phyloP scores from a whole-genome alignment of 2,797 vertebrate species.

The Allobates femoralis region DNA sequence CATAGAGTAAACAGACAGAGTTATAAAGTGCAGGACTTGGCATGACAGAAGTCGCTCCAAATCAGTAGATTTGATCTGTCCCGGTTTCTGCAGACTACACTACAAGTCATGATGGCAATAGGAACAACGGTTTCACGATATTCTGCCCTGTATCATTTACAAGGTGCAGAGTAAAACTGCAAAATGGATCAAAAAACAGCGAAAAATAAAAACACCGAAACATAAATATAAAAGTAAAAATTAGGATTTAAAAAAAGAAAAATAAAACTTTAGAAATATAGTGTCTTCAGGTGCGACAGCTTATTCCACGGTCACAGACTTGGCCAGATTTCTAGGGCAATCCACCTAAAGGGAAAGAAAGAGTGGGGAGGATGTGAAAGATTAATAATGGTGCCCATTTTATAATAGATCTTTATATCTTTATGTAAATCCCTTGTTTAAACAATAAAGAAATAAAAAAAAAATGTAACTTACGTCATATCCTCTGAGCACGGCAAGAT shows the following conservation, averaged over 20 bases:
- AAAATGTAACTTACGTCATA: slow-evolving; percentile 85
- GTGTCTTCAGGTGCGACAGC: slow-evolving; percentile 66
- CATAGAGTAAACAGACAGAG: slow-evolving; percentile 29
- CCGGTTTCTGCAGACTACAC: slow-evolving; percentile 37
- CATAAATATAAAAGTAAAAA: slow-evolving; percentile 62
- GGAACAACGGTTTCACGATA: slow-evolving; percentile 22
- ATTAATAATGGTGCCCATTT: neutral
- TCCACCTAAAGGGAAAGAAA: slow-evolving; percentile 83
- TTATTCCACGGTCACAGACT: slow-evolving; percentile 96
- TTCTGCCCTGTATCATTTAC: slow-evolving; percentile 23
- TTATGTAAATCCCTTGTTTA: neutral
- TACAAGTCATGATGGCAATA: slow-evolving; percentile 9
- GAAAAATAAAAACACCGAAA: slow-evolving; percentile 33
- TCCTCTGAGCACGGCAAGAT: slow-evolving; percentile 93
- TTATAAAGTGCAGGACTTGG: slow-evolving; percentile 47
- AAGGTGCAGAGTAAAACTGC: slow-evolving; percentile 1
- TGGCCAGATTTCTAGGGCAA: slow-evolving; percentile 98
- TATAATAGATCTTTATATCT: too few species aligned
- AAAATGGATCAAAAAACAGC: slow-evolving; percentile 11
- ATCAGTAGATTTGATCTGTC: slow-evolving; percentile 39
- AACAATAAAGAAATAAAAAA: neutral
- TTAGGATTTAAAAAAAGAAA: slow-evolving; percentile 24
- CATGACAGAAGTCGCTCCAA: slow-evolving; percentile 5
- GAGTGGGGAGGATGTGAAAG: slow-evolving; percentile 53
- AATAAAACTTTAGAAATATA: slow-evolving; percentile 67